Evolutionary conservation across 2,888 invertebrate genomes (phyloP).

Genomic region (Adineta ricciae): DNA sequence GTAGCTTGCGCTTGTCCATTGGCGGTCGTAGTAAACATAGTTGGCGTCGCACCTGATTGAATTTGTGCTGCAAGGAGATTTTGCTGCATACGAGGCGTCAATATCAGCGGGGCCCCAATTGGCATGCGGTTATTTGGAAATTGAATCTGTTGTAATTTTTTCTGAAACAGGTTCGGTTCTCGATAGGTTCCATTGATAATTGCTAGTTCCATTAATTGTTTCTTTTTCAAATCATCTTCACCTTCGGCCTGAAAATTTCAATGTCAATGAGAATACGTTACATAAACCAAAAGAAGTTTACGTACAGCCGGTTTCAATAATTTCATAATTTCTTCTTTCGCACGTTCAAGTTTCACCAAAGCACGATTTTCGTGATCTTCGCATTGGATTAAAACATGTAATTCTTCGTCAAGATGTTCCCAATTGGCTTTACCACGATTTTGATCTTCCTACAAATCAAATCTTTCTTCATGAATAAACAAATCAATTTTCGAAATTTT

Average conservation of each 20-base stretch:
- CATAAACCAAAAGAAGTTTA: not conserved
- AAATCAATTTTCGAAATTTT: no score
- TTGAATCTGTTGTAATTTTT: constrained; percentile 26
- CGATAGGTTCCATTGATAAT: constrained; percentile 96
- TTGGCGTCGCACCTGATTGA: not conserved
- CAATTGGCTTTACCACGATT: constrained; percentile 99
- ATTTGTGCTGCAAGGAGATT: not conserved
- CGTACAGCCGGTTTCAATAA: constrained; percentile 77
- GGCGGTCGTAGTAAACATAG: not conserved
- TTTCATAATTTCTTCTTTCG: constrained; percentile 94
- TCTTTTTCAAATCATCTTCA: constrained; percentile 97
- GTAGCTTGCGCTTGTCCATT: not conserved
- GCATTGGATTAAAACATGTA: constrained; percentile 93
- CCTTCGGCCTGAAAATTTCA: constrained; percentile 81
- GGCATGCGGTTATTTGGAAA: constrained; percentile 25
- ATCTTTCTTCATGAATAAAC: no score
- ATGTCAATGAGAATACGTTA: no score
- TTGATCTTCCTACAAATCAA: constrained; percentile 64
- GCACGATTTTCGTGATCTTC: constrained; percentile 96
- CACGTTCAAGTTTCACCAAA: constrained; percentile 80
- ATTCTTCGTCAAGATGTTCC: constrained; percentile 96
- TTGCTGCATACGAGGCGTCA: constrained; percentile 15
- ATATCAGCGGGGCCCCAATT: not conserved
- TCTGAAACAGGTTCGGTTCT: constrained; percentile 23
- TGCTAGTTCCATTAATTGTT: constrained; percentile 98